Conservation (phyloP, 2,113 vertebrate species). For the Lepisosteus osseus region DNA sequence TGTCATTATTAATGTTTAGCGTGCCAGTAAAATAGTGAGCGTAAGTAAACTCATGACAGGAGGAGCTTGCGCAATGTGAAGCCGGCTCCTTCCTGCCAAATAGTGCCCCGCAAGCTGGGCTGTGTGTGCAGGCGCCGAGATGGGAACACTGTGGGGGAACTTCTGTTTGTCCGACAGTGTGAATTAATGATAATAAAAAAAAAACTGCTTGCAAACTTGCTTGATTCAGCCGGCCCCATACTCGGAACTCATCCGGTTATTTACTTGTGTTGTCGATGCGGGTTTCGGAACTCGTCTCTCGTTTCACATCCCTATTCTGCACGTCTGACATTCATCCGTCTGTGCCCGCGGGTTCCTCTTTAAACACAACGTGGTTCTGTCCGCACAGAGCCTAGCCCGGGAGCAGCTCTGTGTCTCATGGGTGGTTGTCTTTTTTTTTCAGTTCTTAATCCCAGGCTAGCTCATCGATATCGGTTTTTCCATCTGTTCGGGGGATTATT, state of each 20-base stretch:
- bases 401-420: too few relatives aligned
- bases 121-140: too few relatives aligned
- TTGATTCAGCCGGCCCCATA: neutral
- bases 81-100: slow-evolving; percentile 12
- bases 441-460: neutral
- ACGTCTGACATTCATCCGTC: too few relatives aligned
- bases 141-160: too few relatives aligned
- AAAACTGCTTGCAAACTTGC: neutral
- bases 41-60: neutral
- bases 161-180: neutral
- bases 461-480: neutral
- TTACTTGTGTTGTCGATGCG: neutral
- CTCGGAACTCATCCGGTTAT: neutral
- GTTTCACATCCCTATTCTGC: slow-evolving; percentile 18
- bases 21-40: neutral
- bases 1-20: neutral
- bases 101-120: neutral
- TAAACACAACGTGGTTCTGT: neutral
- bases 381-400: neutral
- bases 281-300: slow-evolving; percentile 6
- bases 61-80: slow-evolving; percentile 7
- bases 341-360: too few relatives aligned
- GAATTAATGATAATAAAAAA: slow-evolving; percentile 2
- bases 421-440: neutral
- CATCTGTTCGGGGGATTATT: neutral